These are phyloP conservation scores for Anniella stebbinsi DNA, from an alignment of 2,797 vertebrate species.

Conservation along the genomic window DNA sequence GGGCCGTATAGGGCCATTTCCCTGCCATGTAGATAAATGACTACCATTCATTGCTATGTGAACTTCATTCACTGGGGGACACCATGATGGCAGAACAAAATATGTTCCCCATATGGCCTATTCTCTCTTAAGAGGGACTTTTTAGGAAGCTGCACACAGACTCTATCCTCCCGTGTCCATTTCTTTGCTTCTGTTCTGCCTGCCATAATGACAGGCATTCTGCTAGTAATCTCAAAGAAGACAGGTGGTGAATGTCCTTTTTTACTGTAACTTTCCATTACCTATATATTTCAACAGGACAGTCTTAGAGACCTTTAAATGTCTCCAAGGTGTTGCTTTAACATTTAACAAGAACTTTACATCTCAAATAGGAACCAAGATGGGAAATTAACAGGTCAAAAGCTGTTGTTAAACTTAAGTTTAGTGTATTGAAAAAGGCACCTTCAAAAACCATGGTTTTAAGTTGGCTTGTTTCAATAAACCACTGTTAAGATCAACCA, in stretches of 20 bases:
- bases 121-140: background rate
- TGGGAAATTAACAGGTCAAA: background rate
- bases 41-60: background rate
- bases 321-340: background rate
- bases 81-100: background rate
- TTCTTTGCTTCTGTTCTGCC: background rate
- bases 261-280: background rate
- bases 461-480: background rate
- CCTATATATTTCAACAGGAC: background rate
- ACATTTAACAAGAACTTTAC: fast-evolving
- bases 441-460: background rate
- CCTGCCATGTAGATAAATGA: background rate
- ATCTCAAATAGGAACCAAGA: background rate
- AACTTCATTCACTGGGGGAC: background rate
- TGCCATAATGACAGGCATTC: background rate
- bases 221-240: background rate
- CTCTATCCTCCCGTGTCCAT: background rate
- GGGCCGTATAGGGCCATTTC: too few relatives aligned
- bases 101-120: background rate
- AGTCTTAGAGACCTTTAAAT: background rate
- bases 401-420: background rate
- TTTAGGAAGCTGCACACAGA: background rate
- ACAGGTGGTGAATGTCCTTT: background rate
- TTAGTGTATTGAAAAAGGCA: background rate
- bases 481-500: background rate